These are phyloP conservation scores for Eufriesea mexicana DNA, from an alignment of 1,140 invertebrate species.

Conservation along the genomic window DNA sequence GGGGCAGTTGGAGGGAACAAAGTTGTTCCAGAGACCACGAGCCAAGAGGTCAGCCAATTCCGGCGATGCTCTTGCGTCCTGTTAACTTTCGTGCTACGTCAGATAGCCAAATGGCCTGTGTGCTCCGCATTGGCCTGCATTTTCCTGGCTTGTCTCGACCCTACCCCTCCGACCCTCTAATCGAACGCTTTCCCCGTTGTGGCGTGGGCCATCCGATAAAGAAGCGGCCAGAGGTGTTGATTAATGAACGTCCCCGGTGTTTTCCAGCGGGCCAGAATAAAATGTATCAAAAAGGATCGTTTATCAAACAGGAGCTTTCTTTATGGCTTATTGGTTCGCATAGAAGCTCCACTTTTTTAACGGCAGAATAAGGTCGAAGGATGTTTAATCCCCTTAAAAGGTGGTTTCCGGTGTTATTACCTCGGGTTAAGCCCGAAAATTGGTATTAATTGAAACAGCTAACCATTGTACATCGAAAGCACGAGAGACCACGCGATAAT, in stretches of 20 bases:
- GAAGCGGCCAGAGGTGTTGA: conserved; percentile 3
- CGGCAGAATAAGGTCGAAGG: neutral
- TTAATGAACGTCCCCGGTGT: conserved; percentile 16
- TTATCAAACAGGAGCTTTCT: neutral
- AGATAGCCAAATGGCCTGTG: conserved; percentile 47
- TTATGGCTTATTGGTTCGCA: neutral
- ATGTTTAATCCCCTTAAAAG: neutral
- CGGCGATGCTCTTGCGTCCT: conserved; percentile 40
- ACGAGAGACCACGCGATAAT: neutral
- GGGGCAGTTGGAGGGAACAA: conserved; percentile 6
- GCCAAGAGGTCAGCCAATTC: conserved; percentile 54
- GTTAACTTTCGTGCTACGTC: conserved; percentile 54
- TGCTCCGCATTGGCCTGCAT: conserved; percentile 35
- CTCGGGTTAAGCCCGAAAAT: neutral
- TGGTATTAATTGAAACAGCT: neutral
- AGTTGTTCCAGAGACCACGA: conserved; percentile 49
- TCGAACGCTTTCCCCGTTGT: conserved; percentile 6
- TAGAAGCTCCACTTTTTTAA: neutral
- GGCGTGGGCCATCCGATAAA: conserved; percentile 14
- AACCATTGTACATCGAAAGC: neutral
- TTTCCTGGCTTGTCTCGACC: conserved; percentile 30
- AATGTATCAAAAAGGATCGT: conserved; percentile 4
- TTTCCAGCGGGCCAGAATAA: neutral
- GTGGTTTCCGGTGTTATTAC: neutral
- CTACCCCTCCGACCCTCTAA: neutral